Conservation (phyloP, 2,113 vertebrate species). For the Hemibagrus wyckioides region DNA sequence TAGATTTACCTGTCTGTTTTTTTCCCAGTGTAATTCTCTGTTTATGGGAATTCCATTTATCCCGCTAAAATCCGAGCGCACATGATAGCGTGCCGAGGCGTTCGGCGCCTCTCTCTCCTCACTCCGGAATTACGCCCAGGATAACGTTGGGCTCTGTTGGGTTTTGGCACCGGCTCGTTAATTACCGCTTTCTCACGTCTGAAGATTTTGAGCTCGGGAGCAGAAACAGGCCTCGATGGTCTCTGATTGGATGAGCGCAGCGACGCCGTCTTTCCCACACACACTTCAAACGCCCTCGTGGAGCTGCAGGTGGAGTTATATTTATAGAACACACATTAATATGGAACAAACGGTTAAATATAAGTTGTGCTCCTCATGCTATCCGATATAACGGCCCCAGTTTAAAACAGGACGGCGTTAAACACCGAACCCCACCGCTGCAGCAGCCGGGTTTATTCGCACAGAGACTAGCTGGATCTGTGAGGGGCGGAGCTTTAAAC, state of each 20-base stretch:
- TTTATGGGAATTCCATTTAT: conserved; percentile 25
- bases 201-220: conserved; percentile 45
- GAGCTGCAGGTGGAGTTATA: conserved; percentile 3
- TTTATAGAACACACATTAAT: conserved; percentile 19
- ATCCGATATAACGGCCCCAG: not conserved
- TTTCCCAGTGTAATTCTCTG: not conserved
- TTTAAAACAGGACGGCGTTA: not conserved
- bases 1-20: conserved; percentile 20
- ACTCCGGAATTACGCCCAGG: conserved; percentile 47
- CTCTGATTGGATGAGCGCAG: conserved; percentile 42
- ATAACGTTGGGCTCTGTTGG: conserved; percentile 53
- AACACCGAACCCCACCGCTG: not conserved
- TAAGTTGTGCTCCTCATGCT: not conserved
- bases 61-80: not conserved
- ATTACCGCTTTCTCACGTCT: conserved; percentile 49
- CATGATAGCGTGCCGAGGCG: not conserved
- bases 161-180: conserved; percentile 47
- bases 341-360: not conserved
- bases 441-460: not conserved
- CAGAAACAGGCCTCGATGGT: conserved; percentile 37
- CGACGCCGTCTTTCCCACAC: conserved; percentile 36
- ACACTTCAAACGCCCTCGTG: conserved; percentile 32
- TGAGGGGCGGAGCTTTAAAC: not conserved
- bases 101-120: conserved; percentile 16
- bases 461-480: not conserved